phyloP scores from a whole-genome alignment of 2,888 invertebrate genomes.

The Abrostola triplasia region DNA sequence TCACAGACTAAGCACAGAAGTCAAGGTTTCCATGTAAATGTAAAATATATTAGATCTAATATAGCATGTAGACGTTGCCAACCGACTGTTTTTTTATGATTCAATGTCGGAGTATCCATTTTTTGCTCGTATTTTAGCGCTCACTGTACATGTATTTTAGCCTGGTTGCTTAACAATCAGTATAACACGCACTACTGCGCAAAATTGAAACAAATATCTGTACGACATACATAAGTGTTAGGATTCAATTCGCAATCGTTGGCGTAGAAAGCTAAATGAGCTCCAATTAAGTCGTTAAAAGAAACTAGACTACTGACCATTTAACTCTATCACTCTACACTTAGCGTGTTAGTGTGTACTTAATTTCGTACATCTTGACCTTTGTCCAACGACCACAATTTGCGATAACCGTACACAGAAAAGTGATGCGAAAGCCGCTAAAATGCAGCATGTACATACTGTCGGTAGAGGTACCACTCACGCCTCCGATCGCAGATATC shows the following conservation, averaged over 20 bases:
- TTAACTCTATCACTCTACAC: constrained; percentile 4
- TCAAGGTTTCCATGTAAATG: constrained; percentile 39
- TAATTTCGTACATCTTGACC: constrained; percentile 29
- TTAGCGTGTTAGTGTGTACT: constrained; percentile 24
- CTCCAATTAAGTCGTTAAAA: constrained; percentile 7
- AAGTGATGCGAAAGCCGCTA: constrained; percentile 23
- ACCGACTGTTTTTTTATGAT: constrained; percentile 7
- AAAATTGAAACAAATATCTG: background rate
- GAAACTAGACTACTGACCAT: constrained; percentile 16
- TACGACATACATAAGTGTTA: background rate
- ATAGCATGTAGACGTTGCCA: constrained; percentile 25
- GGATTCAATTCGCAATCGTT: background rate
- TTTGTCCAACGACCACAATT: constrained; percentile 33
- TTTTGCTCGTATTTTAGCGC: background rate
- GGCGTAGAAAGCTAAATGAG: background rate
- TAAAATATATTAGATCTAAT: constrained; percentile 12
- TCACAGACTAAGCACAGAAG: constrained; percentile 33
- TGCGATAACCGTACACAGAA: constrained; percentile 29
- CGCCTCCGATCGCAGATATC: constrained; percentile 19
- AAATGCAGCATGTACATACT: constrained; percentile 27
- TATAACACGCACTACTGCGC: too few relatives aligned
- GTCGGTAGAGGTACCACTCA: background rate
- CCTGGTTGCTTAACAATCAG: background rate
- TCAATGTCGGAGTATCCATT: background rate
- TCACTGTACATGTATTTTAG: background rate